These are phyloP conservation scores for Agrotis exclamationis DNA, from an alignment of 2,888 invertebrate genomes.

Conservation along the genomic window DNA sequence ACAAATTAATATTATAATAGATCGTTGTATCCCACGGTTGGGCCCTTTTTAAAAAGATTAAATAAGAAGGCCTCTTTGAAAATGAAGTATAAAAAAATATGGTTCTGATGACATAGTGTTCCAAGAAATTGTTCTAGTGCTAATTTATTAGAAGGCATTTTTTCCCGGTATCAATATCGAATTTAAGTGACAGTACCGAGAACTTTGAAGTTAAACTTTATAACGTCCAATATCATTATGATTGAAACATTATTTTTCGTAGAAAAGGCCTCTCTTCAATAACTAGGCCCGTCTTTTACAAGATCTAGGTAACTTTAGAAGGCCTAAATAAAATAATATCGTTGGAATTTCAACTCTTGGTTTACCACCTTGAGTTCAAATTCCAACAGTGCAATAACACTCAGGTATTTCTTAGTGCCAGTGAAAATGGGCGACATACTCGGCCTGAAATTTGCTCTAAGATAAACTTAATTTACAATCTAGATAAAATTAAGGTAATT, in stretches of 20 bases:
- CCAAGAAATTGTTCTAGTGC: not conserved
- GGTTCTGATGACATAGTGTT: not conserved
- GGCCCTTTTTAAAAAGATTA: no score
- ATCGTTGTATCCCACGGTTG: no score
- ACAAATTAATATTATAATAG: no score
- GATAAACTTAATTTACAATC: slow-evolving; percentile 30
- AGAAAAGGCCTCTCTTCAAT: not conserved
- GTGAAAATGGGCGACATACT: no score
- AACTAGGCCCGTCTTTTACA: slow-evolving; percentile 3
- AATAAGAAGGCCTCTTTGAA: no score
- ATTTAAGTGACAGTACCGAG: not conserved
- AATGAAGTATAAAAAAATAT: not conserved
- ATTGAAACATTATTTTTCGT: slow-evolving; percentile 28
- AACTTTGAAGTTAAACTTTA: slow-evolving; percentile 10
- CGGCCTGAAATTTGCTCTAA: not conserved
- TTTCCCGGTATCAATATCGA: slow-evolving; percentile 1
- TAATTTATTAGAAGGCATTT: not conserved
- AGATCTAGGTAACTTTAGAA: no score
- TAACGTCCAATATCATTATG: not conserved
- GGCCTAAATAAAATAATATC: no score
- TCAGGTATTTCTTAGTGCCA: no score
- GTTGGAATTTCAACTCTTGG: no score
- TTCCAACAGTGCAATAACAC: no score
- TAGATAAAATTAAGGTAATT: slow-evolving; percentile 17
- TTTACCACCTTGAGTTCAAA: no score